These are phyloP conservation scores for Hirtodrosophila histrioides DNA, from an alignment of 2,888 invertebrate genomes.

Conservation along the genomic window DNA sequence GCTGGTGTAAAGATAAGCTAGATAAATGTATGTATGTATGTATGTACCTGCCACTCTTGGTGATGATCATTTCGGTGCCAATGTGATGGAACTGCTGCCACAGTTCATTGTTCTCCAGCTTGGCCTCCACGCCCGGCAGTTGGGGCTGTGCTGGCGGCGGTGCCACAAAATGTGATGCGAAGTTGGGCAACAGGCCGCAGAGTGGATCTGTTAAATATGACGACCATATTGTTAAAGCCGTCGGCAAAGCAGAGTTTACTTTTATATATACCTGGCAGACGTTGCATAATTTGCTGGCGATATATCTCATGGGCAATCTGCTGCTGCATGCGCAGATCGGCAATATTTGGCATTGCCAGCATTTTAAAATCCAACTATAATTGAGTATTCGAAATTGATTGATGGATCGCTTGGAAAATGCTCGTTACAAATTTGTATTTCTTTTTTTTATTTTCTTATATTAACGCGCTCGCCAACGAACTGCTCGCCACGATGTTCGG, in stretches of 20 bases:
- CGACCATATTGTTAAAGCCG: conserved; percentile 23
- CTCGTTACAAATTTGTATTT: not conserved
- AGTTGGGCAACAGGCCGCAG: conserved; percentile 72
- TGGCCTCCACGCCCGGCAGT: conserved; percentile 84
- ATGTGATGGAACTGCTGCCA: conserved; percentile 90
- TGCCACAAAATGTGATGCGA: conserved; percentile 65
- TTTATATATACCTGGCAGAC: conserved; percentile 78
- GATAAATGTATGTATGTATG: conserved; percentile 76
- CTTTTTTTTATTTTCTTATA: conserved; percentile 3
- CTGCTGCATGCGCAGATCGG: conserved; percentile 82
- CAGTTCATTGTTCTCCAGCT: conserved; percentile 88
- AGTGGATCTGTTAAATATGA: conserved; percentile 71
- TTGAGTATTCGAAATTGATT: not conserved
- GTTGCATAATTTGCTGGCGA: conserved; percentile 83
- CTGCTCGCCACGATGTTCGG: conserved; percentile 59
- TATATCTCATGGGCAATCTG: conserved; percentile 83
- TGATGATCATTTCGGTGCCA: conserved; percentile 92
- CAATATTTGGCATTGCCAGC: conserved; percentile 72
- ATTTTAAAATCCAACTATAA: conserved; percentile 20
- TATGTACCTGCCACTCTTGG: conserved; percentile 90
- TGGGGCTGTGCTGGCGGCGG: conserved; percentile 74
- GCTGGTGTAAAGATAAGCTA: conserved; percentile 36
- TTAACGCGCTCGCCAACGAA: conserved; percentile 26
- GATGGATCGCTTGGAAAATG: conserved; percentile 7
- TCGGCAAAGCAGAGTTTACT: conserved; percentile 24